These are phyloP conservation scores for Drusus annulatus DNA, from an alignment of 1,140 invertebrate species.

Conservation along the genomic window DNA sequence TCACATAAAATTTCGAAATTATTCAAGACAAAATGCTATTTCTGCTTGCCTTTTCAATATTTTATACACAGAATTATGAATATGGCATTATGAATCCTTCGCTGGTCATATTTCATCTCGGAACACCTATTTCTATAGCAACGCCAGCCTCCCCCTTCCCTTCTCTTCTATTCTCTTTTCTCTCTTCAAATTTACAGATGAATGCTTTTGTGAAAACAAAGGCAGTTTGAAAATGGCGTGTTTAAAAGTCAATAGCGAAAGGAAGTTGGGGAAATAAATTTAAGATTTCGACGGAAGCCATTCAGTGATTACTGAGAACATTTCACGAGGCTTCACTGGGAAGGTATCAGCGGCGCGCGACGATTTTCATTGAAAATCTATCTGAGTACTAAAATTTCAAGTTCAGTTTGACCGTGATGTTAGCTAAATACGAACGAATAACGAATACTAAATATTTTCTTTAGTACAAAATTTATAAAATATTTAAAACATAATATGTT, in stretches of 20 bases:
- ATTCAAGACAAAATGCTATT: not conserved
- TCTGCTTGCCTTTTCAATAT: too few species aligned
- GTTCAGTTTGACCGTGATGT: too few species aligned
- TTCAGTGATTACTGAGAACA: slow-evolving; percentile 14
- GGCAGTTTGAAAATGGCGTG: slow-evolving; percentile 7
- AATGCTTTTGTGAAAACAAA: slow-evolving; percentile 28
- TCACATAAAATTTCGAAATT: not conserved
- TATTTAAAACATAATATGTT: too few species aligned
- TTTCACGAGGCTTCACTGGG: slow-evolving; percentile 14
- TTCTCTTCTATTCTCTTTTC: not conserved
- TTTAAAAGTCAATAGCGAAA: slow-evolving; percentile 26
- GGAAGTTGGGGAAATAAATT: slow-evolving; percentile 34
- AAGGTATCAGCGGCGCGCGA: too few species aligned
- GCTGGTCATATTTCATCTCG: slow-evolving; percentile 13
- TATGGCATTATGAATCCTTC: not conserved
- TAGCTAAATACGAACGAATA: too few species aligned
- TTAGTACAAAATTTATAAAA: too few species aligned
- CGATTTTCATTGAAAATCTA: too few species aligned
- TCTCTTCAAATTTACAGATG: slow-evolving; percentile 15
- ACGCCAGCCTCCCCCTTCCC: too few species aligned
- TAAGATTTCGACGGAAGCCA: slow-evolving; percentile 19
- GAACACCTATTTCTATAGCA: not conserved
- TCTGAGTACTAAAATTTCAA: too few species aligned
- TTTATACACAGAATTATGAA: not conserved
- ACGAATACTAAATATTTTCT: too few species aligned